These are phyloP conservation scores for Oscheius sp. DNA, from an alignment of 2,888 invertebrate species.

Conservation along the genomic window DNA sequence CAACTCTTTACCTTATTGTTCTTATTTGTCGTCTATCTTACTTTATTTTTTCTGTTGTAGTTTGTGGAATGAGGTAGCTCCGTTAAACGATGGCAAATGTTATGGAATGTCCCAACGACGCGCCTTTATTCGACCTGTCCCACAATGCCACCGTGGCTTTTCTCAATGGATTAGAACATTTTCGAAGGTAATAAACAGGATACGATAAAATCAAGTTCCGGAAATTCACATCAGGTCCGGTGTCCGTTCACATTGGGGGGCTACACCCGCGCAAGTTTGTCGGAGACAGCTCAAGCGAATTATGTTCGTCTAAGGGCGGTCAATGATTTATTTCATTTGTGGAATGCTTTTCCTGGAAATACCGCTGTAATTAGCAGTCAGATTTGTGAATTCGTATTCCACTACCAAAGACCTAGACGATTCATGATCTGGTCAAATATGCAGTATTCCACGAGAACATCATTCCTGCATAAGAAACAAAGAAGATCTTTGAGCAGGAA, in stretches of 20 bases:
- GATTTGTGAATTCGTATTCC: too few species aligned
- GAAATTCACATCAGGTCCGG: slow-evolving; percentile 18
- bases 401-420: neutral
- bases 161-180: slow-evolving; percentile 51
- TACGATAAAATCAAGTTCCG: neutral
- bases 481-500: too few species aligned
- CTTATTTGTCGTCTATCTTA: neutral
- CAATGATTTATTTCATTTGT: neutral
- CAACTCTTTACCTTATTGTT: too few species aligned
- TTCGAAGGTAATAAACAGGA: slow-evolving; percentile 54
- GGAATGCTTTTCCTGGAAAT: too few species aligned
- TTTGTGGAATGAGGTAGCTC: slow-evolving; percentile 18
- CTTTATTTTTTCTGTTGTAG: slow-evolving; percentile 1
- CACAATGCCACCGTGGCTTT: slow-evolving; percentile 58
- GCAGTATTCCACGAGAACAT: neutral
- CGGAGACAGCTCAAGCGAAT: neutral
- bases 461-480: too few species aligned
- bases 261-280: slow-evolving; percentile 26
- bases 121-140: slow-evolving; percentile 62
- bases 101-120: slow-evolving; percentile 67
- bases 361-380: too few species aligned
- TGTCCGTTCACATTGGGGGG: slow-evolving; percentile 19
- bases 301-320: neutral
- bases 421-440: neutral
- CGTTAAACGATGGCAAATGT: slow-evolving; percentile 19